Conservation (phyloP, 2,113 vertebrate species). For the Chiloscyllium plagiosum region DNA sequence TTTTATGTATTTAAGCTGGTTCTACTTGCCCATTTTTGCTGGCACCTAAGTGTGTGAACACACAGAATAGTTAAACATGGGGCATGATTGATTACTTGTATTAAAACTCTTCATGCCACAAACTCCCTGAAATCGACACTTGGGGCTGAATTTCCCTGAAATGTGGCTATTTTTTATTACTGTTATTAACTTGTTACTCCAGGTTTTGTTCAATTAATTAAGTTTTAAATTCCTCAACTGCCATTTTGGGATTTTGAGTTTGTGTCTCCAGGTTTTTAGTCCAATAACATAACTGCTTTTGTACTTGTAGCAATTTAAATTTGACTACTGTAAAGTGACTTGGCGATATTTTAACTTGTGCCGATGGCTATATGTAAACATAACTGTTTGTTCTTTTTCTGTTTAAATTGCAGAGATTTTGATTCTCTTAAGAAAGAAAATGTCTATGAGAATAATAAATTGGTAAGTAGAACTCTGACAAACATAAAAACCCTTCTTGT, state of each 20-base stretch:
- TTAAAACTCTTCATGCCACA: no score
- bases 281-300: not conserved
- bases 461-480: slow-evolving; percentile 68
- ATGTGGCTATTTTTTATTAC: no score
- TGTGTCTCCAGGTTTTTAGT: not conserved
- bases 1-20: no score
- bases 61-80: no score
- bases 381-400: not conserved
- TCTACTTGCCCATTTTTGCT: no score
- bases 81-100: no score
- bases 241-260: not conserved
- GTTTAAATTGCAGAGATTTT: slow-evolving; percentile 70
- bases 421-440: slow-evolving; percentile 80
- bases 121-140: no score
- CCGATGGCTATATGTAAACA: not conserved
- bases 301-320: not conserved
- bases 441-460: slow-evolving; percentile 84
- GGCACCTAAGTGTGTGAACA: no score
- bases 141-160: no score
- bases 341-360: not conserved
- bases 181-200: no score
- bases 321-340: not conserved
- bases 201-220: no score
- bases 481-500: not conserved
- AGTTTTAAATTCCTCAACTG: not conserved